Percentiles rank a stretch among this genome's conserved stretches.
Evolutionary conservation across 2,888 invertebrate genomes (phyloP).

Genomic region (Lasius fuliginosus): DNA sequence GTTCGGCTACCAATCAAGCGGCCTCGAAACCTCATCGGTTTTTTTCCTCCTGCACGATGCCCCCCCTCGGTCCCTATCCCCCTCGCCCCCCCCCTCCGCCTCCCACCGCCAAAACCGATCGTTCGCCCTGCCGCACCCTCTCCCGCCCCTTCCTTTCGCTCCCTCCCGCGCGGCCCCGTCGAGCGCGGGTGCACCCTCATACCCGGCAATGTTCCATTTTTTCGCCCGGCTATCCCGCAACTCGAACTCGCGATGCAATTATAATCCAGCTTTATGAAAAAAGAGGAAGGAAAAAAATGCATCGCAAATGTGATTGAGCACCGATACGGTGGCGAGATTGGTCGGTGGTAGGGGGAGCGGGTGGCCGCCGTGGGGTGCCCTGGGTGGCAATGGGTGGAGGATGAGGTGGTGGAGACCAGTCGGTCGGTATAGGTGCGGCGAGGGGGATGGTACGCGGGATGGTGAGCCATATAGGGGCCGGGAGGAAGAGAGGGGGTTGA

Average conservation of each 20-base stretch:
- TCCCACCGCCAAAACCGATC: constrained; percentile 54
- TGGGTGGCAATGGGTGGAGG: constrained; percentile 58
- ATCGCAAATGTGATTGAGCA: constrained; percentile 86
- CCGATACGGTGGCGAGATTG: constrained; percentile 85
- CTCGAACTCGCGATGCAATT: constrained; percentile 85
- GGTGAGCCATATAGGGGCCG: constrained; percentile 68
- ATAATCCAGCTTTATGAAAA: constrained; percentile 86
- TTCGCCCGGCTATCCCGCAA: constrained; percentile 81
- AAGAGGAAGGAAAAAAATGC: constrained; percentile 83
- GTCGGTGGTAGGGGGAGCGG: constrained; percentile 76
- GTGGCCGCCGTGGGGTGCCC: constrained; percentile 58
- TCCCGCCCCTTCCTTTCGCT: constrained; percentile 69
- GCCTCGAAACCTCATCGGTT: constrained; percentile 85
- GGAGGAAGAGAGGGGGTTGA: constrained; percentile 73
- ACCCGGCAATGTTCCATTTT: constrained; percentile 81
- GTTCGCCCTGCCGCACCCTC: constrained; percentile 64
- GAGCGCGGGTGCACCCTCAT: constrained; percentile 66
- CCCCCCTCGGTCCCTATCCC: constrained; percentile 64
- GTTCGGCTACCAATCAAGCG: constrained; percentile 85
- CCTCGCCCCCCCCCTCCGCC: constrained; percentile 22
- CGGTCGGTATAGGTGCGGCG: constrained; percentile 68
- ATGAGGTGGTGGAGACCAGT: constrained; percentile 62
- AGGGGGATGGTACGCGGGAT: constrained; percentile 57
- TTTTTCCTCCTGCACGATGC: constrained; percentile 80
- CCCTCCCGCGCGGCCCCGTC: constrained; percentile 67